A percentile compares a stretch with the other conserved stretches of the same genome.
These are phyloP conservation scores for Ectemnius continuus DNA, from an alignment of 2,888 invertebrate species.

Conservation along the genomic window DNA sequence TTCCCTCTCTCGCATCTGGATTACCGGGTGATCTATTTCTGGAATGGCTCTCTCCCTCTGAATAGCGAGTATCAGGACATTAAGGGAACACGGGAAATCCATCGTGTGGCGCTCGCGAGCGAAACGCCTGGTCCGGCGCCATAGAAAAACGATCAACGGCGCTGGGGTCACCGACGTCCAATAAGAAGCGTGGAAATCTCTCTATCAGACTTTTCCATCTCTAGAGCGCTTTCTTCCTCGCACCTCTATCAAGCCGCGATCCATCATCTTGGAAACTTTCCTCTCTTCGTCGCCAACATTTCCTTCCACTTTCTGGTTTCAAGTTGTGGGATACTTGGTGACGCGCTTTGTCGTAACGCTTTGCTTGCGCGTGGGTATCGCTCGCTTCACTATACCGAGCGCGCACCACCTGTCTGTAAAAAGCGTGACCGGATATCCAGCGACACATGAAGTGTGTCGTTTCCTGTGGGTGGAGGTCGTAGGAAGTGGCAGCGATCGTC, in stretches of 20 bases:
- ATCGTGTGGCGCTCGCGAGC: background rate
- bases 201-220: background rate
- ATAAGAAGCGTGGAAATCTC: background rate
- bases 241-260: background rate
- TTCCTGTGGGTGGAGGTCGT: conserved; percentile 62
- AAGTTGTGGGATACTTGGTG: too few species aligned
- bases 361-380: conserved; percentile 11
- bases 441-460: conserved; percentile 55
- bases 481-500: conserved; percentile 3
- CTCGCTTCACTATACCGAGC: too few species aligned
- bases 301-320: background rate
- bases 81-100: conserved; percentile 18
- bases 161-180: background rate
- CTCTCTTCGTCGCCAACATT: background rate
- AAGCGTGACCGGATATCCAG: conserved; percentile 67
- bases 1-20: too few species aligned
- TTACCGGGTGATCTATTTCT: too few species aligned
- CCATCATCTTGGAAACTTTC: conserved; percentile 6
- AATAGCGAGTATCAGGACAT: background rate
- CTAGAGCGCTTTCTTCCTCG: background rate
- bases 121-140: background rate
- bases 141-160: background rate
- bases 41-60: background rate
- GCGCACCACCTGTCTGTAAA: conserved; percentile 64
- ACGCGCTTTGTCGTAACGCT: background rate